These are phyloP conservation scores for Magallana angulata DNA, from an alignment of 1,140 invertebrate genomes.

Conservation along the genomic window DNA sequence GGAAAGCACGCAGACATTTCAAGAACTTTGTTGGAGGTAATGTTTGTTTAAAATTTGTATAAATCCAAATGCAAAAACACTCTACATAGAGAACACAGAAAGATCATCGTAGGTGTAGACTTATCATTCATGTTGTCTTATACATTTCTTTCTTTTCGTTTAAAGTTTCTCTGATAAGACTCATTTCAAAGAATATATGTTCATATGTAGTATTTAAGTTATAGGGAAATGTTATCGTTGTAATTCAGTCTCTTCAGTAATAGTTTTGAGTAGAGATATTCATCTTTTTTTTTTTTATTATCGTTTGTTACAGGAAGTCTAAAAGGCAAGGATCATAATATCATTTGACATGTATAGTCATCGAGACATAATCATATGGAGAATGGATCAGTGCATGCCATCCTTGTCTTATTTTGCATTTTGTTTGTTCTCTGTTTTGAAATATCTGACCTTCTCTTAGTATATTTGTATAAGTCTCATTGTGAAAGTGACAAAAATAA, in stretches of 20 bases:
- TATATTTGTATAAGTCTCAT: background rate
- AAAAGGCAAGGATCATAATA: slow-evolving; percentile 27
- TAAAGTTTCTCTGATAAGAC: too few relatives aligned
- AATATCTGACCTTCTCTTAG: background rate
- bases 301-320: slow-evolving; percentile 31
- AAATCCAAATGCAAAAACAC: too few relatives aligned
- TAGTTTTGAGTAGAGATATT: too few relatives aligned
- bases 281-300: background rate
- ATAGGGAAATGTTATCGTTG: too few relatives aligned
- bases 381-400: slow-evolving; percentile 26
- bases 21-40: slow-evolving; percentile 68
- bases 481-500: too few relatives aligned
- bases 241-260: too few relatives aligned
- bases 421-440: background rate
- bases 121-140: too few relatives aligned
- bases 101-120: too few relatives aligned
- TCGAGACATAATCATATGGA: slow-evolving; percentile 27
- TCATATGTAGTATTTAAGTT: too few relatives aligned
- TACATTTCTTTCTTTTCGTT: too few relatives aligned
- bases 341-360: background rate
- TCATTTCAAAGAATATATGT: too few relatives aligned
- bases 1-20: slow-evolving; percentile 58
- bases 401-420: background rate
- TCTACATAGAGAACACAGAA: background rate
- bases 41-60: background rate